Percentiles rank a stretch among this genome's conserved stretches.
Conservation (phyloP, 2,888 invertebrate species). For the Pemphredon lugubris region DNA sequence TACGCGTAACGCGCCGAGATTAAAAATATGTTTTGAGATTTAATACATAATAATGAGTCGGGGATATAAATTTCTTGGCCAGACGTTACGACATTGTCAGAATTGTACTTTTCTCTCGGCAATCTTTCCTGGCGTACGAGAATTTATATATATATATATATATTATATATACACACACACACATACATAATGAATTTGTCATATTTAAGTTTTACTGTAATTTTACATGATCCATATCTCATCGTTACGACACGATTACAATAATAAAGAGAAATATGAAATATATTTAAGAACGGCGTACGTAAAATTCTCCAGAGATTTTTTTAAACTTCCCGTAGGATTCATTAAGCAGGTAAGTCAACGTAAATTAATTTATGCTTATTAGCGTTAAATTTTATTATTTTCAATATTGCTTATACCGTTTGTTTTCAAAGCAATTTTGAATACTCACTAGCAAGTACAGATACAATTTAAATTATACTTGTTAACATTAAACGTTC, state of each 20-base stretch:
- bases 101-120: constrained; percentile 40
- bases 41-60: not conserved
- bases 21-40: not conserved
- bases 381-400: no score
- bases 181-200: constrained; percentile 49
- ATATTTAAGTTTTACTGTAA: constrained; percentile 57
- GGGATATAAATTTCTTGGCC: constrained; percentile 17
- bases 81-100: constrained; percentile 23
- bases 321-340: no score
- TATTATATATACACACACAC: constrained; percentile 37
- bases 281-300: not conserved
- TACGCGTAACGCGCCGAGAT: not conserved
- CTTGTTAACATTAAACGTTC: no score
- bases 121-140: constrained; percentile 49
- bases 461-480: no score
- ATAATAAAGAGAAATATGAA: constrained; percentile 56
- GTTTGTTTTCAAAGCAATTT: no score
- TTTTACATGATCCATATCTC: constrained; percentile 64
- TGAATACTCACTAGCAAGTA: no score
- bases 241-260: constrained; percentile 59
- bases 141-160: constrained; percentile 44
- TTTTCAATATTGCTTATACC: no score
- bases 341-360: no score
- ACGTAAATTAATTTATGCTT: no score
- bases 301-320: no score